Conservation (phyloP, 2,797 vertebrate species). For the Alosa sapidissima region DNA sequence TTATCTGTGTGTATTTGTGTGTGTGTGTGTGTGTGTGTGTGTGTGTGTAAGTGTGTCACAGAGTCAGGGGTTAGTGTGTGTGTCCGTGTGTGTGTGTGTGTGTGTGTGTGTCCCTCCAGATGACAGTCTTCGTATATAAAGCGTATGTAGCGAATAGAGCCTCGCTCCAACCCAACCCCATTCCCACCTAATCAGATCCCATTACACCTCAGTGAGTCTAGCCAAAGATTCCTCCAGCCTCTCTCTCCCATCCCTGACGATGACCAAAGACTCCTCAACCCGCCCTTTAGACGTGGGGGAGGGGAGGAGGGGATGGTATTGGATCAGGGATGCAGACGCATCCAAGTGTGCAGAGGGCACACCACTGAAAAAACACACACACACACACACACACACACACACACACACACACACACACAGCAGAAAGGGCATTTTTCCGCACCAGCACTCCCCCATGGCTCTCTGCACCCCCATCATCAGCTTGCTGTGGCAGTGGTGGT, state of each 20-base stretch:
- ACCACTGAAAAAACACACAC: background rate
- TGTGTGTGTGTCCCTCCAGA: background rate
- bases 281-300: background rate
- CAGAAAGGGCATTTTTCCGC: slow-evolving; percentile 42
- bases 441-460: slow-evolving; percentile 28
- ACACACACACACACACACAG: slow-evolving; percentile 41
- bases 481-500: background rate
- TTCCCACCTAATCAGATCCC: slow-evolving; percentile 14
- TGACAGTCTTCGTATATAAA: background rate
- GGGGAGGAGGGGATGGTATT: slow-evolving; percentile 39
- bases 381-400: slow-evolving; percentile 34
- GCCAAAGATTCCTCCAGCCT: background rate
- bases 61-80: too few species aligned
- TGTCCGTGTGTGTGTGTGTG: background rate
- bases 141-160: background rate
- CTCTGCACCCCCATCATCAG: slow-evolving; percentile 10
- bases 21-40: background rate
- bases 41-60: background rate
- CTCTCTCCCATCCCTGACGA: background rate
- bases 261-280: background rate
- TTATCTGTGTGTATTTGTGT: background rate
- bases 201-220: slow-evolving; percentile 10
- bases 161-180: background rate
- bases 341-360: slow-evolving; percentile 34
- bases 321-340: slow-evolving; percentile 11